Percentiles rank a stretch among this genome's conserved stretches.
phyloP scores from a whole-genome alignment of 2,888 invertebrate species.

The Neoascia interrupta region DNA sequence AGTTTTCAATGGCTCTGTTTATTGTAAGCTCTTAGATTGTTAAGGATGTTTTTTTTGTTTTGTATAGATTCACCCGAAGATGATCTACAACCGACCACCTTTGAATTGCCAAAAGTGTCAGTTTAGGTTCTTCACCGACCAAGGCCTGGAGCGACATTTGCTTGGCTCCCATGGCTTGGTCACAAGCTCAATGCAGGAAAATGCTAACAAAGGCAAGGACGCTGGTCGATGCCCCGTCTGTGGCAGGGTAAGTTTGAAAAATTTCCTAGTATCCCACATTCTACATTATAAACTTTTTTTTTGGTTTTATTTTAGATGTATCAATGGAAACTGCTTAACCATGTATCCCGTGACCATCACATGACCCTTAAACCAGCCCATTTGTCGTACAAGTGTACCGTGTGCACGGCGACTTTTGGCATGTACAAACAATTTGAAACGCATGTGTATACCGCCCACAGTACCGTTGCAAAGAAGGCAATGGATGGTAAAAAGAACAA shows the following conservation, averaged over 20 bases:
- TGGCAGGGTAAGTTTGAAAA: constrained; percentile 86
- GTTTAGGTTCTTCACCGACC: constrained; percentile 97
- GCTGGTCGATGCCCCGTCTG: constrained; percentile 97
- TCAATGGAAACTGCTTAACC: constrained; percentile 95
- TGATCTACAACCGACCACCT: constrained; percentile 96
- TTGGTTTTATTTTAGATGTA: constrained; percentile 84
- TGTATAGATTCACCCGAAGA: constrained; percentile 90
- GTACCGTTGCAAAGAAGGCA: constrained; percentile 92
- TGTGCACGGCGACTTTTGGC: constrained; percentile 95
- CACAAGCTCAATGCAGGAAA: constrained; percentile 97
- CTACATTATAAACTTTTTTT: not conserved
- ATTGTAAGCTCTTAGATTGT: not conserved
- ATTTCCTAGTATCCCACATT: not conserved
- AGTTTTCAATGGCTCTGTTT: not conserved
- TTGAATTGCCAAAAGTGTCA: constrained; percentile 98
- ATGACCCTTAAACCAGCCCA: constrained; percentile 95
- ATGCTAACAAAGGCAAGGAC: constrained; percentile 96
- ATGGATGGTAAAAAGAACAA: constrained; percentile 83
- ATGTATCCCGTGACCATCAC: constrained; percentile 94
- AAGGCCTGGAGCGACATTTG: constrained; percentile 96
- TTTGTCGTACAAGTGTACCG: constrained; percentile 96
- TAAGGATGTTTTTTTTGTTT: not conserved
- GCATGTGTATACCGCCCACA: constrained; percentile 95
- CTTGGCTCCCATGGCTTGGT: constrained; percentile 96
- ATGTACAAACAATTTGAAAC: constrained; percentile 97